A percentile compares a stretch with the other conserved stretches of the same genome.
phyloP scores from a whole-genome alignment of 2,888 invertebrate species.

The Siphlonurus alternatus region DNA sequence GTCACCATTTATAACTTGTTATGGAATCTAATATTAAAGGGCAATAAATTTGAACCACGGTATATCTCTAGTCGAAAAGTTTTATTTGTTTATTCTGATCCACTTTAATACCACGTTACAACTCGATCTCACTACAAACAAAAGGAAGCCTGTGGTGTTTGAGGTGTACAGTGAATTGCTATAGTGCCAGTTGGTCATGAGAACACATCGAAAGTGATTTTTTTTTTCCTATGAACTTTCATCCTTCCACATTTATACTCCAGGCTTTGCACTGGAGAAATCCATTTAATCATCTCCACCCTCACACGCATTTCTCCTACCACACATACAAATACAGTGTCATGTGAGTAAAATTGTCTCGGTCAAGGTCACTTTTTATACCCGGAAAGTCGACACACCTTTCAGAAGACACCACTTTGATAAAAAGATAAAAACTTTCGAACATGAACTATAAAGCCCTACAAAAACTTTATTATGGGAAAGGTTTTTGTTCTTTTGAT shows the following conservation, averaged over 20 bases:
- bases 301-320: conserved; percentile 5
- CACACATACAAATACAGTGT: conserved; percentile 9
- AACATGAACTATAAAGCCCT: too few species aligned
- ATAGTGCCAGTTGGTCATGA: conserved; percentile 9
- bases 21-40: too few species aligned
- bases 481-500: too few species aligned
- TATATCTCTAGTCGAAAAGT: conserved; percentile 9
- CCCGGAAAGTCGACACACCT: conserved; percentile 9
- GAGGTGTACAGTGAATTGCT: conserved; percentile 9
- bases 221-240: conserved; percentile 1
- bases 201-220: conserved; percentile 9
- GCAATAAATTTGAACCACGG: conserved; percentile 3
- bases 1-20: too few species aligned
- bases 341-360: conserved; percentile 8
- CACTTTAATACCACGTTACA: conserved; percentile 9
- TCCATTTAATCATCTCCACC: background rate
- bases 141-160: conserved; percentile 9
- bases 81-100: conserved; percentile 10
- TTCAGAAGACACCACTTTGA: too few species aligned
- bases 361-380: conserved; percentile 10
- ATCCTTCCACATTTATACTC: background rate
- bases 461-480: too few species aligned
- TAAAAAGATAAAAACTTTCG: too few species aligned
- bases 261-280: background rate
- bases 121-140: conserved; percentile 9